Percentiles rank a stretch among this genome's conserved stretches.
Conservation (phyloP, 2,888 invertebrate species). For the Caenorhabditis afra region DNA sequence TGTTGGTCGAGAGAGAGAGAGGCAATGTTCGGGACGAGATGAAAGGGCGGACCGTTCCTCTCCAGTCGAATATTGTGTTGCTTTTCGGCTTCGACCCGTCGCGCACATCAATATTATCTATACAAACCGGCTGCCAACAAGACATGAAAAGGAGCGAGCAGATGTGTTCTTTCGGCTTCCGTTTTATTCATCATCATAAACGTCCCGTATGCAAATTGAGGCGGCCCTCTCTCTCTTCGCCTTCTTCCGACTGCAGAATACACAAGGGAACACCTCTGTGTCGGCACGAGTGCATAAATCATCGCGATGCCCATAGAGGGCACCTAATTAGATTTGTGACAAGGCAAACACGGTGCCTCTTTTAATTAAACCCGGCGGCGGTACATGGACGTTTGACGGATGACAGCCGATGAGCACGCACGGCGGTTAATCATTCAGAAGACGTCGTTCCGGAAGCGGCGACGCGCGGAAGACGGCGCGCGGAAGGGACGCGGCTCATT, state of each 20-base stretch:
- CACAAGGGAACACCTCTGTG: conserved; percentile 45
- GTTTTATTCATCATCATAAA: conserved; percentile 54
- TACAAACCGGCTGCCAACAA: conserved; percentile 54
- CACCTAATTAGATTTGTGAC: conserved; percentile 47
- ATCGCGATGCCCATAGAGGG: conserved; percentile 33
- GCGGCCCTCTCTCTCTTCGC: conserved; percentile 1
- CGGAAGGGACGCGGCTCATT: conserved; percentile 5
- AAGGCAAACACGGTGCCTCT: conserved; percentile 42
- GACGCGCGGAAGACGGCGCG: conserved; percentile 32
- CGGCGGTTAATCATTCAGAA: conserved; percentile 29
- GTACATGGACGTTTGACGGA: conserved; percentile 40
- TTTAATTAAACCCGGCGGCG: conserved; percentile 48
- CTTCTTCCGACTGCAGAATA: conserved; percentile 6
- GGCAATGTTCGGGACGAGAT: conserved; percentile 27
- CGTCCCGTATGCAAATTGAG: conserved; percentile 48
- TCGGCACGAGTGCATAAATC: conserved; percentile 46
- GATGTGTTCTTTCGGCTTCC: conserved; percentile 55
- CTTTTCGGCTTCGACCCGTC: conserved; percentile 21
- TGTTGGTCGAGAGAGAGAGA: conserved; percentile 18
- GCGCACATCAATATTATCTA: conserved; percentile 54
- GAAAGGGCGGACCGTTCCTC: conserved; percentile 33
- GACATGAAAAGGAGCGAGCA: conserved; percentile 50
- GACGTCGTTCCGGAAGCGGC: neutral
- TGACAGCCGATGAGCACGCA: conserved; percentile 37
- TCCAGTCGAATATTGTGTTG: neutral